Percentiles rank a stretch among this genome's conserved stretches.
Conservation (phyloP, 2,113 vertebrate genomes). For the Sphaerodactylus townsendi region DNA sequence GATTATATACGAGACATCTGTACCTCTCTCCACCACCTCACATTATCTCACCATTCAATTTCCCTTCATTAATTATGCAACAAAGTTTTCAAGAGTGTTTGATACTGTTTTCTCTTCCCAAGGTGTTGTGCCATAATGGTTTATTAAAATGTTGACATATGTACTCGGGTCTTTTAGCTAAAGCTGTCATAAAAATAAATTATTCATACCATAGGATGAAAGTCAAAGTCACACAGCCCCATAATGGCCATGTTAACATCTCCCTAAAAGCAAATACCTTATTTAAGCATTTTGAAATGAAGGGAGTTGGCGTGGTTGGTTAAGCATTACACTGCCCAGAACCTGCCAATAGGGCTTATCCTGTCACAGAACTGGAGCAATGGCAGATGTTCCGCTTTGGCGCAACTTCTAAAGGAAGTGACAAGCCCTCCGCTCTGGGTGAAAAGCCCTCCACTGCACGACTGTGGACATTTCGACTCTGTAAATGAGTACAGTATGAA, state of each 20-base stretch:
- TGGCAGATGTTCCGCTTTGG: background rate
- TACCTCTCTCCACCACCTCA: background rate
- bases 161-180: background rate
- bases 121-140: background rate
- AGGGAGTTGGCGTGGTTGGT: slow-evolving; percentile 4
- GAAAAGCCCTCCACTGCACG: background rate
- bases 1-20: background rate
- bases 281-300: slow-evolving; percentile 3
- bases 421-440: background rate
- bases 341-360: background rate
- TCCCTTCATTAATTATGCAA: slow-evolving; percentile 9
- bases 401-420: background rate
- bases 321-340: background rate
- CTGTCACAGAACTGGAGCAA: background rate
- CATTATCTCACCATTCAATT: background rate
- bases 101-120: background rate
- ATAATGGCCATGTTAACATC: slow-evolving; percentile 12
- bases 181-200: slow-evolving; percentile 37
- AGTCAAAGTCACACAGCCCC: slow-evolving; percentile 3
- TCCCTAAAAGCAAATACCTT: slow-evolving; percentile 20
- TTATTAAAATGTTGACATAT: slow-evolving; percentile 1
- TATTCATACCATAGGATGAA: slow-evolving; percentile 21
- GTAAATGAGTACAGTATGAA: no score
- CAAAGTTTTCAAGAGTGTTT: background rate
- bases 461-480: no score